phyloP scores from a whole-genome alignment of 2,113 vertebrate genomes.

The Hippocampus zosterae region DNA sequence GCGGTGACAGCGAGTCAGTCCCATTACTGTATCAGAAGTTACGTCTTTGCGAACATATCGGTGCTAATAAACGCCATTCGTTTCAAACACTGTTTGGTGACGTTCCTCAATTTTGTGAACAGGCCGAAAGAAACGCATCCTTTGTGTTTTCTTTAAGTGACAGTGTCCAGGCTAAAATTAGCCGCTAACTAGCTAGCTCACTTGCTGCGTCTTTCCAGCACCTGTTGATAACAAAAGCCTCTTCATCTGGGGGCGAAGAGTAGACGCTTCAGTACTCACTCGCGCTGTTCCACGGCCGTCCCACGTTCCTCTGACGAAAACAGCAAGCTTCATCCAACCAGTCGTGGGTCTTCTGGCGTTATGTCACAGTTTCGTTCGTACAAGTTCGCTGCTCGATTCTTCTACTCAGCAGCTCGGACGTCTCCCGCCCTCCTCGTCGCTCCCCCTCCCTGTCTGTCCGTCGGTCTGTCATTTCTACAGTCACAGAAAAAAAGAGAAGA shows the following conservation, averaged over 20 bases:
- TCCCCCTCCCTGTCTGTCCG: not conserved
- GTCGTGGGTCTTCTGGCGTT: not conserved
- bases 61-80: not conserved
- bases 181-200: constrained; percentile 50
- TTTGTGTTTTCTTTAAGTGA: not conserved
- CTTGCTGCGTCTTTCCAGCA: constrained; percentile 45
- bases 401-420: constrained; percentile 6
- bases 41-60: not conserved
- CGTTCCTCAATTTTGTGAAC: not conserved
- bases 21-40: not conserved
- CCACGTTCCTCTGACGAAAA: not conserved
- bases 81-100: not conserved
- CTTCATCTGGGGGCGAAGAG: constrained; percentile 20
- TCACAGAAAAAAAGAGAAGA: not conserved
- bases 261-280: constrained; percentile 29
- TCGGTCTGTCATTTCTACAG: constrained; percentile 27
- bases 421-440: not conserved
- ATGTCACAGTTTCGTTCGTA: constrained; percentile 16
- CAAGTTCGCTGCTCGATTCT: constrained; percentile 19
- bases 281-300: constrained; percentile 28
- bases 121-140: not conserved
- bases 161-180: constrained; percentile 36
- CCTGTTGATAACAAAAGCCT: constrained; percentile 71
- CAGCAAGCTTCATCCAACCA: constrained; percentile 2
- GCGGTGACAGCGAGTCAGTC: not conserved